These are phyloP conservation scores for Saccopteryx bilineata DNA, from an alignment of 2,113 vertebrate genomes.

Conservation along the genomic window DNA sequence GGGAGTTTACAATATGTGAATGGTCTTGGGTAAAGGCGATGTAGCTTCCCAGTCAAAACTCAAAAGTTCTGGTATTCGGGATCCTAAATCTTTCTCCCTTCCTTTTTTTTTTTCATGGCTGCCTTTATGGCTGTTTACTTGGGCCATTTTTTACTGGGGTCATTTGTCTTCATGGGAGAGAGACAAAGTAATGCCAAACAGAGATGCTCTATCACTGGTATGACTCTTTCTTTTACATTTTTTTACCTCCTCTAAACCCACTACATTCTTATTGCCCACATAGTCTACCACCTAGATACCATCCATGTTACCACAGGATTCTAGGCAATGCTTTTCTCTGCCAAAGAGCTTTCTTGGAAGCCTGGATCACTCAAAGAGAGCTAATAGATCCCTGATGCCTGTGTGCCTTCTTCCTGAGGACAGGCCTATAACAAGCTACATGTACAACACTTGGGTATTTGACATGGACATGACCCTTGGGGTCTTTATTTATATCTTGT, in stretches of 20 bases:
- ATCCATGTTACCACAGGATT: not conserved
- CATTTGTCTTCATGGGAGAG: not conserved
- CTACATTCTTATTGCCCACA: not conserved
- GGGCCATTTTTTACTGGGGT: not conserved
- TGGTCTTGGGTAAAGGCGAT: not conserved
- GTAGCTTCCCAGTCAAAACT: not conserved
- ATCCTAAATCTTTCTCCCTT: not conserved
- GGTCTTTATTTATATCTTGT: conserved; percentile 45
- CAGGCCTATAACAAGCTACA: not conserved
- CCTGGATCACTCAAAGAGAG: not conserved
- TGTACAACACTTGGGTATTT: not conserved
- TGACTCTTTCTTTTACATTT: not conserved
- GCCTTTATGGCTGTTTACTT: not conserved
- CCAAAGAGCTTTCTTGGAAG: not conserved
- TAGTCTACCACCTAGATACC: not conserved
- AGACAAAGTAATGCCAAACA: not conserved
- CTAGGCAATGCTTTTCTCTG: not conserved
- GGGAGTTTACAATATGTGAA: not conserved
- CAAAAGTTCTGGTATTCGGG: not conserved
- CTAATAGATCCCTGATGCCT: not conserved
- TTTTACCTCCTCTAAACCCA: not conserved
- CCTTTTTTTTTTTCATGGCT: conserved; percentile 25
- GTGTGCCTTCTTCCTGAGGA: not conserved
- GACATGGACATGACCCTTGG: not conserved
- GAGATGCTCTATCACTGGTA: not conserved